Conservation (phyloP, 2,797 vertebrate genomes). For the Accipiter superciliosus region DNA sequence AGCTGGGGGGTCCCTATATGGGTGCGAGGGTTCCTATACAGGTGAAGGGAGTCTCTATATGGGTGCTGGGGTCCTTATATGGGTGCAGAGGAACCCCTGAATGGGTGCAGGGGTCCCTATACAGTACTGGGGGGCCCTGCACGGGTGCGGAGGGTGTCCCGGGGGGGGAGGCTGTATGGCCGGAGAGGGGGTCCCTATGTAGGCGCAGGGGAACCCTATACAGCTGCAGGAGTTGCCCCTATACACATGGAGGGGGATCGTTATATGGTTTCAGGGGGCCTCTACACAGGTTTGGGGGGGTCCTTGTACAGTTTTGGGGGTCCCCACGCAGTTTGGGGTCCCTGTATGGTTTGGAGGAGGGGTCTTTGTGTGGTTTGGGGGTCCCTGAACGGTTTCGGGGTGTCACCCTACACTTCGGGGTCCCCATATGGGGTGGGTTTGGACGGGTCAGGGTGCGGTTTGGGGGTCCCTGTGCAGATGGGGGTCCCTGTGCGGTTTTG, state of each 20-base stretch:
- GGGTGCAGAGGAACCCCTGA: too few species aligned
- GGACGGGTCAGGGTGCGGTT: too few species aligned
- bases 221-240: neutral
- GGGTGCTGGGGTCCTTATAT: neutral
- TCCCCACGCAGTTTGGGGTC: too few species aligned
- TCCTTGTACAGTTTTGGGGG: neutral
- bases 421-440: too few species aligned
- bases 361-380: neutral
- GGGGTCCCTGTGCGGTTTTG: neutral
- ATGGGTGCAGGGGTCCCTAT: neutral
- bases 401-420: too few species aligned
- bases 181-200: too few species aligned
- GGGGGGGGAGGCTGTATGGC: neutral
- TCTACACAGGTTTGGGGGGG: too few species aligned
- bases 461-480: too few species aligned
- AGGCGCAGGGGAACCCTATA: neutral
- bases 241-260: too few species aligned
- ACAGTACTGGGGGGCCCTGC: too few species aligned
- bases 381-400: neutral
- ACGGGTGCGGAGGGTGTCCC: too few species aligned
- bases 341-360: neutral
- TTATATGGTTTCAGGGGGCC: neutral
- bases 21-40: neutral
- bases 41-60: too few species aligned
- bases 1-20: neutral